Evolutionary conservation across 35 echinoderm and acorn worm genomes (phyloP).

Genomic region (Strongylocentrotus purpuratus): DNA sequence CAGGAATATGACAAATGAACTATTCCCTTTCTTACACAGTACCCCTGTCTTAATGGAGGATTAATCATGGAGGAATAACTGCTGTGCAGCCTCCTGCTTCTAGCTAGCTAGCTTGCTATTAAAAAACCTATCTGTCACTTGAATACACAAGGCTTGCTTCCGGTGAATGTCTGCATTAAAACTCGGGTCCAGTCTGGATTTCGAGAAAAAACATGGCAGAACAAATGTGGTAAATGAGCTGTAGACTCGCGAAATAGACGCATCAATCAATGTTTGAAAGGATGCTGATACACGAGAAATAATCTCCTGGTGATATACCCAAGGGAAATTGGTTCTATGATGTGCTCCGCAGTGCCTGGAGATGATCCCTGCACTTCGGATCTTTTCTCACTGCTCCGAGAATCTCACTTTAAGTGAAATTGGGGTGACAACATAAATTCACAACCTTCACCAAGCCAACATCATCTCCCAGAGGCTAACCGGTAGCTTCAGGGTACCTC

Average conservation of each 20-base stretch:
- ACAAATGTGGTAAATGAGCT: background rate
- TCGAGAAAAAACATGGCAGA: background rate
- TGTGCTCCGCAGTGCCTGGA: background rate
- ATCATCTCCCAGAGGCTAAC: background rate
- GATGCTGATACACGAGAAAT: background rate
- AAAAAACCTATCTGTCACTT: background rate
- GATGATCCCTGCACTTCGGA: background rate
- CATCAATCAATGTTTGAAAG: background rate
- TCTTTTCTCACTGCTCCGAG: background rate
- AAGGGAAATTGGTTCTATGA: background rate
- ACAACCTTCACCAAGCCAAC: background rate
- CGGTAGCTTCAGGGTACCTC: background rate
- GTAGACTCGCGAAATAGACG: background rate
- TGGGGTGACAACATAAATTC: background rate
- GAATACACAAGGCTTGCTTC: background rate
- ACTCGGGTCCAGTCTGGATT: background rate
- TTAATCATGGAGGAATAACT: constrained; percentile 4
- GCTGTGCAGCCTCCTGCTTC: background rate
- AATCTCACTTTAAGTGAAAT: background rate
- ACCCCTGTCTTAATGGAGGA: background rate
- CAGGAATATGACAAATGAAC: constrained; percentile 1
- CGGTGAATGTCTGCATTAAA: background rate
- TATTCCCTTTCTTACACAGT: background rate
- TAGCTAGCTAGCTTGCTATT: background rate
- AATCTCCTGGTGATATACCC: background rate